Conservation (phyloP, 2,888 invertebrate species). For the Megaustenia siamemsis region DNA sequence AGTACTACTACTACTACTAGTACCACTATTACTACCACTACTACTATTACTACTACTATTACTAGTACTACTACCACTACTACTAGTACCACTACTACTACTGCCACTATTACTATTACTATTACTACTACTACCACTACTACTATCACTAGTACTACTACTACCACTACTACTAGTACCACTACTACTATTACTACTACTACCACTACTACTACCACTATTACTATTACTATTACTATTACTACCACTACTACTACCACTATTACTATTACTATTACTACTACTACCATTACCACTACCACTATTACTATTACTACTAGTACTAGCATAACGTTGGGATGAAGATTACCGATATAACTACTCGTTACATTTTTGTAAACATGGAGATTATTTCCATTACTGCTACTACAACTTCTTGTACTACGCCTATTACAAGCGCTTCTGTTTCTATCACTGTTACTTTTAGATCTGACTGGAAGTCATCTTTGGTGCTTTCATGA, state of each 20-base stretch:
- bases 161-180: slow-evolving; percentile 28
- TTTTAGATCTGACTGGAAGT: too few species aligned
- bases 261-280: slow-evolving; percentile 35
- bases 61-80: background rate
- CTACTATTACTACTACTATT: slow-evolving; percentile 18
- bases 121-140: background rate
- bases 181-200: slow-evolving; percentile 36
- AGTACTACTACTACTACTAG: background rate
- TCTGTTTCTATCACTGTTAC: too few species aligned
- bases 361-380: too few species aligned
- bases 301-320: slow-evolving; percentile 17
- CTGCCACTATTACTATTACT: background rate
- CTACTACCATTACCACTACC: slow-evolving; percentile 28
- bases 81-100: slow-evolving; percentile 26
- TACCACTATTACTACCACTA: background rate
- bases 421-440: too few species aligned
- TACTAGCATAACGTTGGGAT: background rate
- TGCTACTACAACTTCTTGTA: too few species aligned
- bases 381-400: too few species aligned
- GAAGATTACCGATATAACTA: too few species aligned
- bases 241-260: slow-evolving; percentile 32
- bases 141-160: slow-evolving; percentile 32
- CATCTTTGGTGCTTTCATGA: too few species aligned
- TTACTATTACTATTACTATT: slow-evolving; percentile 7
- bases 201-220: slow-evolving; percentile 16